These are phyloP conservation scores for Baronia brevicornis DNA, from an alignment of 2,888 invertebrate genomes.

Conservation along the genomic window DNA sequence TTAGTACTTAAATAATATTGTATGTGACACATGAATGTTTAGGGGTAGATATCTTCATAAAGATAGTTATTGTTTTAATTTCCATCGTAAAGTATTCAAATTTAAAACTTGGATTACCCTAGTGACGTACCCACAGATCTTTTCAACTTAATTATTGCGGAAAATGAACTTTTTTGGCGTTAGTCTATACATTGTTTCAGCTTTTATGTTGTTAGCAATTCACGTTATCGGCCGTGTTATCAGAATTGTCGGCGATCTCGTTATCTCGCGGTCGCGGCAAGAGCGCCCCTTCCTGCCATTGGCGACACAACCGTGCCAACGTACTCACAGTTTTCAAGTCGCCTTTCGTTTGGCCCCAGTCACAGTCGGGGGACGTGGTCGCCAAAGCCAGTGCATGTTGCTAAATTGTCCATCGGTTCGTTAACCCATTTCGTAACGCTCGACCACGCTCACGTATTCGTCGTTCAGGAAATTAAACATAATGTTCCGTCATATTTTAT, in stretches of 20 bases:
- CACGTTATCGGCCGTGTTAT: constrained; percentile 55
- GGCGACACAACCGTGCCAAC: constrained; percentile 59
- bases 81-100: too few species aligned
- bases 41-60: too few species aligned
- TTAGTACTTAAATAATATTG: too few species aligned
- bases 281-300: constrained; percentile 55
- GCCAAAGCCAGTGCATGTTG: constrained; percentile 50
- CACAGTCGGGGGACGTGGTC: constrained; percentile 46
- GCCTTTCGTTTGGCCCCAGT: constrained; percentile 57
- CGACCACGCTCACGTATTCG: constrained; percentile 36
- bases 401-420: constrained; percentile 60
- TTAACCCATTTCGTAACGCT: constrained; percentile 57
- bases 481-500: constrained; percentile 27
- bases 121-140: too few species aligned
- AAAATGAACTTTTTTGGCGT: too few species aligned
- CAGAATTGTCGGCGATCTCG: constrained; percentile 57
- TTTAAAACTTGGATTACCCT: too few species aligned
- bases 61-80: too few species aligned
- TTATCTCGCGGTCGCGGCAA: constrained; percentile 53
- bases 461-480: constrained; percentile 42
- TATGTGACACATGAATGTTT: too few species aligned
- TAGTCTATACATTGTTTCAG: too few species aligned
- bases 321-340: constrained; percentile 61
- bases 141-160: too few species aligned
- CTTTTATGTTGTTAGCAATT: constrained; percentile 27